Conservation (phyloP, 2,797 vertebrate species). For the Hephaestus fuliginosus region DNA sequence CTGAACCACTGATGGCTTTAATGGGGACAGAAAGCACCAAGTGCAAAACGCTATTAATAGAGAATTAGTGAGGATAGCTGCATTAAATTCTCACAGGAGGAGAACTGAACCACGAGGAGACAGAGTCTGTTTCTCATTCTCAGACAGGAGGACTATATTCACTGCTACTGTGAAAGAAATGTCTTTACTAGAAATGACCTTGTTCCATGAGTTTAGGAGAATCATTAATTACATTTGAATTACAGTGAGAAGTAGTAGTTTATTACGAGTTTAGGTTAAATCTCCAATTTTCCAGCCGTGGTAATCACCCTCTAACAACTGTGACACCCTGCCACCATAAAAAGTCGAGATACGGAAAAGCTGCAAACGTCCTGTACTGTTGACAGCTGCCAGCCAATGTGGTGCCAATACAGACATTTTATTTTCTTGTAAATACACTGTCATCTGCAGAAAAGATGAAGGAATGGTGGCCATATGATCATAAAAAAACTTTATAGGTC, state of each 20-base stretch:
- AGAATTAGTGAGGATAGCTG: slow-evolving; percentile 38
- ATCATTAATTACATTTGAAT: background rate
- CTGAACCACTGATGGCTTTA: slow-evolving; percentile 20
- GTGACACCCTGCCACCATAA: background rate
- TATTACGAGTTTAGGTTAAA: background rate
- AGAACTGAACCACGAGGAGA: slow-evolving; percentile 16
- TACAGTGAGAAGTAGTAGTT: background rate
- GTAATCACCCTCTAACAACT: slow-evolving; percentile 1
- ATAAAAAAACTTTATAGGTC: slow-evolving; percentile 41
- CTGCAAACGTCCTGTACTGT: background rate
- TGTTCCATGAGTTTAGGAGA: background rate
- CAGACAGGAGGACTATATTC: slow-evolving; percentile 15
- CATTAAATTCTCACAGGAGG: slow-evolving; percentile 40
- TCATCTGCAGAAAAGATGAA: slow-evolving; percentile 32
- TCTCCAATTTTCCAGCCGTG: background rate
- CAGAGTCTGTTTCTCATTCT: slow-evolving; percentile 20
- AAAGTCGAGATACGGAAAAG: slow-evolving; percentile 1
- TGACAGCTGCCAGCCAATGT: slow-evolving; percentile 3
- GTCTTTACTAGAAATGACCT: background rate
- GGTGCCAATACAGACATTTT: slow-evolving; percentile 1
- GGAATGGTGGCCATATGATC: slow-evolving; percentile 50
- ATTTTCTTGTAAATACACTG: slow-evolving; percentile 43
- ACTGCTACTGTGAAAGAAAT: slow-evolving; percentile 3
- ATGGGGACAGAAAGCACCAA: background rate
- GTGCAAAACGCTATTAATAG: slow-evolving; percentile 44